Evolutionary conservation across 2,888 invertebrate species (phyloP).

Genomic region (Achlya flavicornis): DNA sequence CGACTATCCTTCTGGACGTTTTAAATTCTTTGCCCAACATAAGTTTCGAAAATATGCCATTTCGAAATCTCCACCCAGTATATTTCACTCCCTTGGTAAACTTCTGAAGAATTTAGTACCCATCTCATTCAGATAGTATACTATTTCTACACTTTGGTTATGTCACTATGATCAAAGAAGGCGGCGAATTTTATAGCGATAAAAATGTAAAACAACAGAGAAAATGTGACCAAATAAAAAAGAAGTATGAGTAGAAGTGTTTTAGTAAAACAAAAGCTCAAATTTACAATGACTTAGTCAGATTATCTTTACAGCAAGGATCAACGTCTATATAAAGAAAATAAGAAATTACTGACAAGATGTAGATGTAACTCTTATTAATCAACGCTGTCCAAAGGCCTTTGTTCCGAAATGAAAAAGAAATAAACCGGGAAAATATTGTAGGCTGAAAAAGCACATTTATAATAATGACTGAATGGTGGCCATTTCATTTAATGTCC

Average conservation of each 20-base stretch:
- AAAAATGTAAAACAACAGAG: too few species aligned
- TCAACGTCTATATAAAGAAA: background rate
- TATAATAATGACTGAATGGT: background rate
- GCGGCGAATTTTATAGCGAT: too few species aligned
- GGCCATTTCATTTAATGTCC: background rate
- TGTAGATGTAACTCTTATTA: background rate
- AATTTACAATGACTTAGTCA: background rate
- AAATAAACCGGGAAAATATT: constrained; percentile 3
- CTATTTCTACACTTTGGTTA: too few species aligned
- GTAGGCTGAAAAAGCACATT: constrained; percentile 2
- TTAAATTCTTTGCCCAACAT: too few species aligned
- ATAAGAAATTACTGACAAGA: background rate
- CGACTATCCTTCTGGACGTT: too few species aligned
- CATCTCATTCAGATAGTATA: too few species aligned
- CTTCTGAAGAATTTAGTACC: background rate
- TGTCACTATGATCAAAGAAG: too few species aligned
- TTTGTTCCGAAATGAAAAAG: background rate
- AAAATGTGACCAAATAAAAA: background rate
- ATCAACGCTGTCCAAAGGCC: constrained; percentile 1
- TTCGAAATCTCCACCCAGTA: too few species aligned
- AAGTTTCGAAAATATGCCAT: too few species aligned
- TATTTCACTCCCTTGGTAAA: background rate
- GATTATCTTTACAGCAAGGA: background rate
- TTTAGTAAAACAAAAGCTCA: background rate
- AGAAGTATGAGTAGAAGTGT: background rate